Conservation (phyloP, 64 coral and sea anemone genomes). For the Montipora efflorescens region DNA sequence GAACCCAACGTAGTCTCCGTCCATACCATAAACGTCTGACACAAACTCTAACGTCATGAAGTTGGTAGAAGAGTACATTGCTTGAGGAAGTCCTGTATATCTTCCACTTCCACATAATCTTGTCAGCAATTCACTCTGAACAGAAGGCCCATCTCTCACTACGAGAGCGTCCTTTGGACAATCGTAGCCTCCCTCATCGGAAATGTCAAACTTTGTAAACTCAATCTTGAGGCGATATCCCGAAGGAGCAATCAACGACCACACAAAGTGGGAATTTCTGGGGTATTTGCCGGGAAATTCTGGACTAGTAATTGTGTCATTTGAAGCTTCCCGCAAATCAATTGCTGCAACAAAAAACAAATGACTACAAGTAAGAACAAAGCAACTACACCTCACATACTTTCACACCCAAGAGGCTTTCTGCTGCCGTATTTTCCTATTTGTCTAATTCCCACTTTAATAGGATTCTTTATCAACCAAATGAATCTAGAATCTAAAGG, state of each 20-base stretch:
- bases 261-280: constrained; percentile 21
- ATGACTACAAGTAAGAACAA: not conserved
- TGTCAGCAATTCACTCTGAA: not conserved
- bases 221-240: constrained; percentile 41
- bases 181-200: too few relatives aligned
- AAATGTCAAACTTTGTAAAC: constrained; percentile 18
- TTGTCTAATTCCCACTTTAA: too few relatives aligned
- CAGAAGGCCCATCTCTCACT: constrained; percentile 6
- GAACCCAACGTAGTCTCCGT: not conserved
- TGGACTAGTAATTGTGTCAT: constrained; percentile 4
- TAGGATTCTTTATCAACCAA: too few relatives aligned
- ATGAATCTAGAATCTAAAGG: too few relatives aligned
- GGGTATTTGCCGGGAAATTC: constrained; percentile 29
- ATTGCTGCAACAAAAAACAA: constrained; percentile 4
- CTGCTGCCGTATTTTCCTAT: too few relatives aligned
- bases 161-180: not conserved
- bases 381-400: not conserved
- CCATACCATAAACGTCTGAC: not conserved
- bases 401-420: not conserved
- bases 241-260: constrained; percentile 21
- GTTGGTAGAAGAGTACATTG: not conserved
- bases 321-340: not conserved
- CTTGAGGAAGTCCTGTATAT: not conserved
- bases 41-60: not conserved
- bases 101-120: not conserved